These are phyloP conservation scores for Xenopus petersii DNA, from an alignment of 2,797 vertebrate genomes.

Conservation along the genomic window DNA sequence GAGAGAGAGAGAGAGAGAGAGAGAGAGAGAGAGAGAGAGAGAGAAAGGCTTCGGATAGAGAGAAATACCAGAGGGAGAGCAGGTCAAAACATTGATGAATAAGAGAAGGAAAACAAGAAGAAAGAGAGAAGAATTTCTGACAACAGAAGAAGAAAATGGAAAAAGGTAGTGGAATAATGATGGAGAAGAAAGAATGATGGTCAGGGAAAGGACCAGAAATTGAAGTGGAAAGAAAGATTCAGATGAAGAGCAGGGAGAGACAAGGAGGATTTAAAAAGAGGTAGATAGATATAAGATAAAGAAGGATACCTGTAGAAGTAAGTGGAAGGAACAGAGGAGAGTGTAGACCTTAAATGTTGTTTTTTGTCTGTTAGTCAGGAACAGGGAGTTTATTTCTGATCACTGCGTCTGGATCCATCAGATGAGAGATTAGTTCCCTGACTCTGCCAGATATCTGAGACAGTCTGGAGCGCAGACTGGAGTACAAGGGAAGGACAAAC, in stretches of 20 bases:
- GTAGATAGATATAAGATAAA: background rate
- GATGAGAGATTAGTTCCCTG: constrained; percentile 30
- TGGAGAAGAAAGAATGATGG: constrained; percentile 7
- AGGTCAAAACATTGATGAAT: constrained; percentile 43
- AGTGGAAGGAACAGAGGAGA: background rate
- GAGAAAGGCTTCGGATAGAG: constrained; percentile 34
- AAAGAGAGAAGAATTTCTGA: constrained; percentile 9
- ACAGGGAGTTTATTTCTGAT: constrained; percentile 9
- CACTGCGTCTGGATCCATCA: constrained; percentile 13
- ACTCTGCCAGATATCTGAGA: constrained; percentile 22
- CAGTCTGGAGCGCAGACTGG: constrained; percentile 7
- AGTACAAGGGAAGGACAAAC: constrained; percentile 28
- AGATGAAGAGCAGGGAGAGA: background rate
- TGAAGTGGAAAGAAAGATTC: background rate
- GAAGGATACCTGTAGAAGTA: background rate
- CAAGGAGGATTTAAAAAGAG: background rate
- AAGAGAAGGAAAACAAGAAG: constrained; percentile 8
- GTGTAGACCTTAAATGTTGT: background rate
- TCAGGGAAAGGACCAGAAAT: background rate
- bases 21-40: too few relatives aligned
- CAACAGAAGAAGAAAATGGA: background rate
- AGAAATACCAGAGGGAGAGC: constrained; percentile 19
- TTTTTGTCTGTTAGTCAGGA: background rate
- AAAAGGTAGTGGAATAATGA: background rate
- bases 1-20: too few relatives aligned